Percentiles rank a stretch among this genome's conserved stretches.
Evolutionary conservation across 2,888 invertebrate genomes (phyloP).

Genomic region (Parascotia fuliginaria): DNA sequence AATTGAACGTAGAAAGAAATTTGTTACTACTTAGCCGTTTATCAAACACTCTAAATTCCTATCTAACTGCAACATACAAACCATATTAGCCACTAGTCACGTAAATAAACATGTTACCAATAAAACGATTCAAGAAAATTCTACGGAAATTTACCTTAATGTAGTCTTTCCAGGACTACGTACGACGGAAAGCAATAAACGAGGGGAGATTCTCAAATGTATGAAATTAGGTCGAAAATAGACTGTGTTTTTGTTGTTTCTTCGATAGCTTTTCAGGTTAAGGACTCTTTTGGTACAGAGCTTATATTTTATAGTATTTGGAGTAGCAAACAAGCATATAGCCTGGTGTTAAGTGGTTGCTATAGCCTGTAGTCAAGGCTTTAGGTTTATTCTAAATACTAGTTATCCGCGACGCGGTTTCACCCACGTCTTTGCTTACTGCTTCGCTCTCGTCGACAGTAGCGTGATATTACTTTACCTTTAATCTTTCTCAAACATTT

Average conservation of each 20-base stretch:
- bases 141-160: conserved; percentile 32
- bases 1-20: no score
- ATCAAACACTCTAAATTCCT: background rate
- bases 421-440: no score
- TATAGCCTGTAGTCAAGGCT: no score
- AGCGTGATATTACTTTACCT: no score
- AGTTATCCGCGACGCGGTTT: no score
- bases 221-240: conserved; percentile 19
- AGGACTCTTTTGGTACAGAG: no score
- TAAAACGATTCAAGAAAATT: conserved; percentile 31
- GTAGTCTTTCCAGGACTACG: conserved; percentile 18
- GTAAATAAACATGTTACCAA: conserved; percentile 28
- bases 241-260: conserved; percentile 1
- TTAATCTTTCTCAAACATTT: no score
- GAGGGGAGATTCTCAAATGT: conserved; percentile 24
- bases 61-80: background rate
- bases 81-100: background rate
- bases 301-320: no score
- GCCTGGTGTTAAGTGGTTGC: no score
- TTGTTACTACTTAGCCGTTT: background rate
- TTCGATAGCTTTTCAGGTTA: background rate
- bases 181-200: conserved; percentile 29
- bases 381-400: no score
- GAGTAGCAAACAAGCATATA: no score
- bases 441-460: no score